Conservation (phyloP, 1,140 invertebrate genomes). For the Drosophila kikkawai region DNA sequence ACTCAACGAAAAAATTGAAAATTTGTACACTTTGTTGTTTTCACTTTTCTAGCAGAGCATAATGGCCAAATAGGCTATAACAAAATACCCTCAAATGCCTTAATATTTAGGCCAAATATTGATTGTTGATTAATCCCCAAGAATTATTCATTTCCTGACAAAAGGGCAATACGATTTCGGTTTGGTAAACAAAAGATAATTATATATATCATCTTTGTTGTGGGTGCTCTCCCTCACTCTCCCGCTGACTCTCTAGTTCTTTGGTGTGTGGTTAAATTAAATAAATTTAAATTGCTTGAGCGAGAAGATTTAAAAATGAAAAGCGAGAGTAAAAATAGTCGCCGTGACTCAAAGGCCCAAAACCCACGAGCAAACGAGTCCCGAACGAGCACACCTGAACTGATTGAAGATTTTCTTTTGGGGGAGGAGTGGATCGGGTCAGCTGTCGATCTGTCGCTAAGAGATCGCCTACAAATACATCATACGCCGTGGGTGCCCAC, state of each 20-base stretch:
- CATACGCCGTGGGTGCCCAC: background rate
- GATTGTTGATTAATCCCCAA: background rate
- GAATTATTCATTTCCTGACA: constrained; percentile 5
- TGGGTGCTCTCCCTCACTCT: constrained; percentile 30
- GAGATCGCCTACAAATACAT: constrained; percentile 46
- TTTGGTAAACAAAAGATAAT: constrained; percentile 23
- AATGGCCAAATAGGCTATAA: background rate
- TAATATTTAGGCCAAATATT: background rate
- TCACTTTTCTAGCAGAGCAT: background rate
- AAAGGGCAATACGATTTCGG: constrained; percentile 29
- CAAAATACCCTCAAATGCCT: background rate
- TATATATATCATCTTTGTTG: constrained; percentile 31
- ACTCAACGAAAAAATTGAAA: constrained; percentile 68
- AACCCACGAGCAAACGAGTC: constrained; percentile 2
- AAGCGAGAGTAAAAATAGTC: constrained; percentile 79
- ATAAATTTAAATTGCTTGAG: constrained; percentile 65
- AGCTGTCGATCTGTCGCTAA: constrained; percentile 39
- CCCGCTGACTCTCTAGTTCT: background rate
- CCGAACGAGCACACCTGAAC: constrained; percentile 64
- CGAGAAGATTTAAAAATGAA: constrained; percentile 63
- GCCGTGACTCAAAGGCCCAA: constrained; percentile 68
- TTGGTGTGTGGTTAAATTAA: constrained; percentile 50
- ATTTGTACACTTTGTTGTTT: constrained; percentile 47
- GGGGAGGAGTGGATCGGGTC: constrained; percentile 27
- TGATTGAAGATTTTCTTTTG: constrained; percentile 17